Conservation (phyloP, 2,888 invertebrate species). For the Heliconius cydno region DNA sequence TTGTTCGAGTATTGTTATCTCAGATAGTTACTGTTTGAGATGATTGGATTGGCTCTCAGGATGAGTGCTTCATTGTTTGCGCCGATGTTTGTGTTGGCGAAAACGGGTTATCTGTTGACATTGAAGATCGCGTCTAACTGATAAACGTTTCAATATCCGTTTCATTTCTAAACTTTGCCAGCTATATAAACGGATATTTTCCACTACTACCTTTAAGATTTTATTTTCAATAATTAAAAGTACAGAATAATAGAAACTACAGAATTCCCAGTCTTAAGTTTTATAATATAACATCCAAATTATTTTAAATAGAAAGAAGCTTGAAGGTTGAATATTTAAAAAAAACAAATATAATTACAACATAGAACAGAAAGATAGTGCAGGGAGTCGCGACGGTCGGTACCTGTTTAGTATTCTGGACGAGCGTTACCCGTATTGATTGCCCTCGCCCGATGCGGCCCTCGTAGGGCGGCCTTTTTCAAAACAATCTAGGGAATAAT, state of each 20-base stretch:
- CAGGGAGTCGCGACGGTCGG: conserved; percentile 49
- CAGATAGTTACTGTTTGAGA: conserved; percentile 78
- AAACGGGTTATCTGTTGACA: conserved; percentile 53
- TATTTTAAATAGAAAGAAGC: neutral
- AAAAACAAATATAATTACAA: conserved; percentile 48
- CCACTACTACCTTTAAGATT: neutral
- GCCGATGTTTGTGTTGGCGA: conserved; percentile 57
- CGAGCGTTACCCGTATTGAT: conserved; percentile 86
- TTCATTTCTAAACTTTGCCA: conserved; percentile 22
- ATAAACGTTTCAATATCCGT: conserved; percentile 50
- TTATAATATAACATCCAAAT: neutral
- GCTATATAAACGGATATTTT: neutral
- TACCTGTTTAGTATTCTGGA: conserved; percentile 83
- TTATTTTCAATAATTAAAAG: neutral
- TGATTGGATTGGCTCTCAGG: conserved; percentile 78
- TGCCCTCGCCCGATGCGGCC: conserved; percentile 69
- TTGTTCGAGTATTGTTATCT: conserved; percentile 72
- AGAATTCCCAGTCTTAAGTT: neutral
- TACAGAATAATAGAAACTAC: too few species aligned
- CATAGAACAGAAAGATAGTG: conserved; percentile 43
- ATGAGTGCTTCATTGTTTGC: conserved; percentile 73
- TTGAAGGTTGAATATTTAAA: conserved; percentile 29
- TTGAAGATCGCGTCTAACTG: conserved; percentile 48
- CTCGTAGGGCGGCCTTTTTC: conserved; percentile 72
- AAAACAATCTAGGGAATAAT: conserved; percentile 77